Evolutionary conservation across 2,797 vertebrate species (phyloP).

Genomic region (Naso thynnoides): DNA sequence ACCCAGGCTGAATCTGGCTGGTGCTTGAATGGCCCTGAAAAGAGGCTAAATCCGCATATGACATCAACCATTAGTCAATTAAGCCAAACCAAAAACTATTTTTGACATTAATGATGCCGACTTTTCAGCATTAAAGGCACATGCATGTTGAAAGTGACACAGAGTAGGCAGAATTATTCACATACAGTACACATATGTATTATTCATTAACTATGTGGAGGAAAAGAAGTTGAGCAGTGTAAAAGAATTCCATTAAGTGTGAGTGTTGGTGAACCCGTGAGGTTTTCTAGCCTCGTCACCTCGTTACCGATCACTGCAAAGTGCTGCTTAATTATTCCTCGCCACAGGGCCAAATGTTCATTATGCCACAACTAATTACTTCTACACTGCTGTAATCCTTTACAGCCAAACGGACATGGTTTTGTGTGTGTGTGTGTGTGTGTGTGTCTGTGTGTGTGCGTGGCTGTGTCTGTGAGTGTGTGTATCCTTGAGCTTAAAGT

Average conservation of each 20-base stretch:
- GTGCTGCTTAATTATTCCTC: constrained; percentile 81
- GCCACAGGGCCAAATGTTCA: constrained; percentile 77
- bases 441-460: constrained; percentile 36
- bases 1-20: no score
- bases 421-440: constrained; percentile 21
- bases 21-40: no score
- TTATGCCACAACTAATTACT: constrained; percentile 83
- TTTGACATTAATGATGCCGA: constrained; percentile 37
- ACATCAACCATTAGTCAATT: no score
- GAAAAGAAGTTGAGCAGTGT: constrained; percentile 25
- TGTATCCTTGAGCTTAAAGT: not conserved
- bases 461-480: constrained; percentile 30
- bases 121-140: constrained; percentile 15
- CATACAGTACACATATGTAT: constrained; percentile 42
- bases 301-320: constrained; percentile 74
- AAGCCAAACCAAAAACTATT: not conserved
- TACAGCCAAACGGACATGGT: constrained; percentile 67
- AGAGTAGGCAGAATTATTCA: constrained; percentile 62
- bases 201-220: constrained; percentile 48
- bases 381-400: constrained; percentile 66
- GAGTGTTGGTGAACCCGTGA: constrained; percentile 54
- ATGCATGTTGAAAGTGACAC: constrained; percentile 46
- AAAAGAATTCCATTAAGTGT: constrained; percentile 60
- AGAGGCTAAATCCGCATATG: no score
- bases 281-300: constrained; percentile 69